These are phyloP conservation scores for Eueides isabella DNA, from an alignment of 1,140 invertebrate genomes.

Conservation along the genomic window DNA sequence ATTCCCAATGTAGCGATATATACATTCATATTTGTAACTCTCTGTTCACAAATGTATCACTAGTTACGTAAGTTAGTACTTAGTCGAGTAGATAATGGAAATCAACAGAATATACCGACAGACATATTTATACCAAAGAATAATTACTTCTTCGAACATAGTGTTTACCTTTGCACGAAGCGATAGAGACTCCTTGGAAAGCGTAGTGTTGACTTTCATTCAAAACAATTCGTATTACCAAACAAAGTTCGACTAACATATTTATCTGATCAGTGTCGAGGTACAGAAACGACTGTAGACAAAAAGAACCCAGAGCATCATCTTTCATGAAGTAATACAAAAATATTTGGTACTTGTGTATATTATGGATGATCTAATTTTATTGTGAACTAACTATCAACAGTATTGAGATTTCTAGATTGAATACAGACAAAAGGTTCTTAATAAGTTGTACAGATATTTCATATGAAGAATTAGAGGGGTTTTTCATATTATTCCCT, in stretches of 20 bases:
- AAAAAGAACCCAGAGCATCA: neutral
- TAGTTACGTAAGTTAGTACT: too few relatives aligned
- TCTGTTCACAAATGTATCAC: neutral
- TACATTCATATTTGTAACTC: neutral
- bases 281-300: neutral
- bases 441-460: conserved; percentile 25
- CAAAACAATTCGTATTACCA: conserved; percentile 47
- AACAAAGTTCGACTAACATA: conserved; percentile 46
- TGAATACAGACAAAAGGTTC: neutral
- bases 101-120: neutral
- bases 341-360: conserved; percentile 14
- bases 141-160: conserved; percentile 11
- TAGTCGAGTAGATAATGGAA: conserved; percentile 18
- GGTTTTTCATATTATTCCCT: too few relatives aligned
- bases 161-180: conserved; percentile 47
- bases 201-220: conserved; percentile 46
- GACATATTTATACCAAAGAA: neutral
- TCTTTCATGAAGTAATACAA: neutral
- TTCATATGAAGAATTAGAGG: neutral
- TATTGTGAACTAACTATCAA: neutral
- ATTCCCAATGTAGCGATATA: neutral
- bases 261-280: conserved; percentile 17
- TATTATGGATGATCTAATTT: neutral
- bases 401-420: neutral
- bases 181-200: conserved; percentile 39